Conservation (phyloP, 2,113 vertebrate genomes). For the Pituophis catenifer region DNA sequence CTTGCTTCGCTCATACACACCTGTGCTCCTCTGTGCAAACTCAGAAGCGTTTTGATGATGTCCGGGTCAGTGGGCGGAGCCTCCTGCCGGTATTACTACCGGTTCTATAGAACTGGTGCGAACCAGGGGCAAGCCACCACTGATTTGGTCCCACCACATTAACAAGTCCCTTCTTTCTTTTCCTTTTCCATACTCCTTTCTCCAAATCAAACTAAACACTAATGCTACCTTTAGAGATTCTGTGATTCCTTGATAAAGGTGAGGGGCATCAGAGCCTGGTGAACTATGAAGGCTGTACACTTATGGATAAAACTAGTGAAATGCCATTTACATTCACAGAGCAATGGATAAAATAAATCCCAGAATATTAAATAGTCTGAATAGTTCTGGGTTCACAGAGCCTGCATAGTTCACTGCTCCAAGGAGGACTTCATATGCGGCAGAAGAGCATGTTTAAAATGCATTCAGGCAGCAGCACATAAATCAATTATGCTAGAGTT, state of each 20-base stretch:
- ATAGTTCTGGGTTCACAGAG: neutral
- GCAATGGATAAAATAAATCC: neutral
- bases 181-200: neutral
- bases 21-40: accelerated
- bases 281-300: neutral
- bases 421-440: neutral
- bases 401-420: neutral
- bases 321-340: conserved; percentile 7
- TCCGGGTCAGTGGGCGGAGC: too few relatives aligned
- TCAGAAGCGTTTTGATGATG: too few relatives aligned
- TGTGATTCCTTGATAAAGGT: neutral
- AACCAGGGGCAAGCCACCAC: too few relatives aligned
- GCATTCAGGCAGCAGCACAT: conserved; percentile 4
- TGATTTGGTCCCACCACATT: neutral
- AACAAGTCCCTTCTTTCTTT: neutral
- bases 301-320: neutral
- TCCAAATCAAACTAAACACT: neutral
- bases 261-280: neutral
- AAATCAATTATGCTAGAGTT: conserved; percentile 1
- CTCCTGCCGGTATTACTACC: too few relatives aligned
- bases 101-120: too few relatives aligned
- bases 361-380: conserved; percentile 12
- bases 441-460: conserved; percentile 3
- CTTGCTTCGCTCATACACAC: too few relatives aligned
- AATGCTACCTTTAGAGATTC: neutral